These are phyloP conservation scores for Agrochola lota DNA, from an alignment of 2,888 invertebrate genomes.

Conservation along the genomic window DNA sequence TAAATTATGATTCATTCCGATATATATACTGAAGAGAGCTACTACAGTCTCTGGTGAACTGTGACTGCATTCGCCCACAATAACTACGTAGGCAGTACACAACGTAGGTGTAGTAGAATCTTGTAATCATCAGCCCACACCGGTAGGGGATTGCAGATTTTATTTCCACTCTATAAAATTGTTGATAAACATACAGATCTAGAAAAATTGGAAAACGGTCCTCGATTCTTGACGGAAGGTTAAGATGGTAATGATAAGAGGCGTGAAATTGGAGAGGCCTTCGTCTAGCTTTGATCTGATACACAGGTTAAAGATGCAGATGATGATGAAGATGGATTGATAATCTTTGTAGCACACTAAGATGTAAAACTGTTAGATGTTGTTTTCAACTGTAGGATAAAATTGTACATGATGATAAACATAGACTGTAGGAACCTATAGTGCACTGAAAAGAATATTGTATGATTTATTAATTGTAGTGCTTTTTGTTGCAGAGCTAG, in stretches of 20 bases:
- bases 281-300: neutral
- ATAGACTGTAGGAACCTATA: neutral
- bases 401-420: neutral
- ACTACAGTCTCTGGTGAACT: slow-evolving; percentile 19
- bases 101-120: slow-evolving; percentile 34
- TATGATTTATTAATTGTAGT: slow-evolving; percentile 36
- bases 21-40: neutral
- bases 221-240: neutral
- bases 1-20: slow-evolving; percentile 7
- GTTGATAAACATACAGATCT: neutral
- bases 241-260: neutral
- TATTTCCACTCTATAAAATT: slow-evolving; percentile 16
- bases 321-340: neutral
- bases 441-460: slow-evolving; percentile 8
- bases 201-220: neutral
- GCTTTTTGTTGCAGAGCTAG: slow-evolving; percentile 86
- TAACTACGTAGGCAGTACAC: slow-evolving; percentile 24
- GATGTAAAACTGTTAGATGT: neutral
- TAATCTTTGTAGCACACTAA: neutral
- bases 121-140: slow-evolving; percentile 25
- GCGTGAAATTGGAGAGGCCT: neutral
- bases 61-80: slow-evolving; percentile 34
- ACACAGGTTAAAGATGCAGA: neutral
- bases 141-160: slow-evolving; percentile 14
- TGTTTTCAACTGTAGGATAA: neutral